These are phyloP conservation scores for Lepus americanus DNA, from an alignment of 2,113 vertebrate species.

Conservation along the genomic window DNA sequence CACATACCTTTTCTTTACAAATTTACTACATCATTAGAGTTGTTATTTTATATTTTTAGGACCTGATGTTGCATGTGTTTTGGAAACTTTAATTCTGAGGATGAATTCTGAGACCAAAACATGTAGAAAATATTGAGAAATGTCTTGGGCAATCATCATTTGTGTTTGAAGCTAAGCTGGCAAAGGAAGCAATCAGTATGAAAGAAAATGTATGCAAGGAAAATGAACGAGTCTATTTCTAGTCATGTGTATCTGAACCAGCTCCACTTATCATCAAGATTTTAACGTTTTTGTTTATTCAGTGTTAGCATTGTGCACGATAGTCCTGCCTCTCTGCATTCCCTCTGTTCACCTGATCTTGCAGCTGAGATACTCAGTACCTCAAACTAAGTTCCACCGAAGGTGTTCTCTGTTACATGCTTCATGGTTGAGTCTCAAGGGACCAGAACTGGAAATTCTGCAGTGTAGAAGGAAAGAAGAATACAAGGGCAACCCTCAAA, in stretches of 20 bases:
- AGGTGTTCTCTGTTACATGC: not conserved
- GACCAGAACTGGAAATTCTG: not conserved
- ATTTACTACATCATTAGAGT: not conserved
- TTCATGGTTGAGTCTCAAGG: not conserved
- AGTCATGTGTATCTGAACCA: not conserved
- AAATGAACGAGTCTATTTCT: not conserved
- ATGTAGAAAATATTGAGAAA: not conserved
- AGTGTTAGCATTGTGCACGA: not conserved
- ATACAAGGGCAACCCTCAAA: not conserved
- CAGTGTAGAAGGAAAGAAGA: not conserved
- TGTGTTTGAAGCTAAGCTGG: not conserved
- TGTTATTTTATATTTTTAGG: slow-evolving; percentile 37
- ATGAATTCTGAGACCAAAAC: slow-evolving; percentile 53
- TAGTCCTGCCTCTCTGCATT: not conserved
- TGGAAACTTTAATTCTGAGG: not conserved
- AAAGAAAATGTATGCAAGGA: not conserved
- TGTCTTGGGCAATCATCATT: not conserved
- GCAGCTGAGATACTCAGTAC: not conserved
- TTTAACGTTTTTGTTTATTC: not conserved
- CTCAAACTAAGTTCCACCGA: not conserved
- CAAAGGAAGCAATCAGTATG: not conserved
- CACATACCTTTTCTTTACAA: not conserved
- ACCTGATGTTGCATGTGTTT: not conserved
- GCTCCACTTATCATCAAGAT: not conserved
- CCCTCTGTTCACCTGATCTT: not conserved